Percentiles rank a stretch among this genome's conserved stretches.
These are phyloP conservation scores for Vanacampus margaritifer DNA, from an alignment of 2,113 vertebrate genomes.

Conservation along the genomic window DNA sequence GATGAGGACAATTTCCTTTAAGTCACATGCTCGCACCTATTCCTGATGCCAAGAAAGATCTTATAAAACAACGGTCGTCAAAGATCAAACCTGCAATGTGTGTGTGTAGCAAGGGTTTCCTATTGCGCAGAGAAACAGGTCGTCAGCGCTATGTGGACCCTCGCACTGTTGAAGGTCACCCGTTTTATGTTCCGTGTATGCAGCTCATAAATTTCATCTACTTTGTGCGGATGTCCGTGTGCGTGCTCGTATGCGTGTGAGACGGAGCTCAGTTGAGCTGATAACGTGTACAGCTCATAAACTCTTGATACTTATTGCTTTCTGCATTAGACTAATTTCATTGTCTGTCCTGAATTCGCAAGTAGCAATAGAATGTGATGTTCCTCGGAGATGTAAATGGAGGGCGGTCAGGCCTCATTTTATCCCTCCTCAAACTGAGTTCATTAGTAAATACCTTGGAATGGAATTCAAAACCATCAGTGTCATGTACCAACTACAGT, in stretches of 20 bases:
- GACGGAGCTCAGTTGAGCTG: constrained; percentile 10
- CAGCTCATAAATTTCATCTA: constrained; percentile 72
- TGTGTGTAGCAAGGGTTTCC: constrained; percentile 46
- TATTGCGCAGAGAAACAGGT: constrained; percentile 57
- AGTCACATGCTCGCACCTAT: constrained; percentile 19
- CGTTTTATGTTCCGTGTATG: constrained; percentile 72
- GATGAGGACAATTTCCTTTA: constrained; percentile 15
- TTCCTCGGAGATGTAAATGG: constrained; percentile 35
- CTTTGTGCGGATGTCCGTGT: constrained; percentile 56
- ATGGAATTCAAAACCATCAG: background rate
- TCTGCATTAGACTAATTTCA: constrained; percentile 69
- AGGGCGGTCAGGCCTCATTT: constrained; percentile 12
- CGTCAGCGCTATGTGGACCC: constrained; percentile 50
- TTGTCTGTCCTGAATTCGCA: constrained; percentile 48
- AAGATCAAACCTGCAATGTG: constrained; percentile 21
- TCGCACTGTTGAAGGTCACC: constrained; percentile 67
- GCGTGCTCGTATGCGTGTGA: constrained; percentile 5
- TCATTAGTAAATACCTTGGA: constrained; percentile 21
- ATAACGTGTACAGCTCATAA: constrained; percentile 59
- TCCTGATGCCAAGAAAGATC: constrained; percentile 10
- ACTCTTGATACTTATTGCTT: constrained; percentile 67
- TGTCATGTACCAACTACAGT: background rate
- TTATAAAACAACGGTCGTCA: constrained; percentile 25
- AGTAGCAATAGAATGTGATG: constrained; percentile 42
- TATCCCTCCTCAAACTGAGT: constrained; percentile 13